These are phyloP conservation scores for Gastracanthus pulcherrimus DNA, from an alignment of 2,888 invertebrate genomes.

Conservation along the genomic window DNA sequence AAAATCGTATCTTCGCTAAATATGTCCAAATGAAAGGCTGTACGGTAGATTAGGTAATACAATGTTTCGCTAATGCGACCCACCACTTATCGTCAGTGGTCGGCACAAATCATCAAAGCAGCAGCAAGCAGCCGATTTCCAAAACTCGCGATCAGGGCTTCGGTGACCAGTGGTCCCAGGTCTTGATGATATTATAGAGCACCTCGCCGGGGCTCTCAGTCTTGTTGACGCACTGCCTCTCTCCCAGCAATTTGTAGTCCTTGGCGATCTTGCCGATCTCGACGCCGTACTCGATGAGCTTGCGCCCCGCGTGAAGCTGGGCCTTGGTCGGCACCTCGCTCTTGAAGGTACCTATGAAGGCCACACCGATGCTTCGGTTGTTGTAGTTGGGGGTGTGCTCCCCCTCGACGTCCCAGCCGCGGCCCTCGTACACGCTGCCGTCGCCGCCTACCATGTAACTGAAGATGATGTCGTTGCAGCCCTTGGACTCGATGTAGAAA, in stretches of 20 bases:
- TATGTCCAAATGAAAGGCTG: neutral
- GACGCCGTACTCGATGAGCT: conserved; percentile 83
- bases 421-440: conserved; percentile 85
- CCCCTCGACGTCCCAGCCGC: conserved; percentile 87
- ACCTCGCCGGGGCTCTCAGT: conserved; percentile 73
- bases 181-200: conserved; percentile 54
- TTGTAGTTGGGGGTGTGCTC: conserved; percentile 86
- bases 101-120: neutral
- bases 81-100: neutral
- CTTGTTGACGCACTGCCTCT: conserved; percentile 81
- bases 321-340: conserved; percentile 68
- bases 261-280: conserved; percentile 80
- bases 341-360: conserved; percentile 86
- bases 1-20: neutral
- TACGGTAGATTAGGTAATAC: neutral
- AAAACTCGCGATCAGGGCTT: conserved; percentile 23
- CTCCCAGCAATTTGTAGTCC: conserved; percentile 84
- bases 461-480: conserved; percentile 86
- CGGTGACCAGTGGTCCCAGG: conserved; percentile 52
- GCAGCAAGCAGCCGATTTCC: neutral
- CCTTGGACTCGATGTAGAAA: conserved; percentile 82
- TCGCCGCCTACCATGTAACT: conserved; percentile 90
- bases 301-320: conserved; percentile 81
- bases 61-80: too few species aligned
- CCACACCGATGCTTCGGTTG: conserved; percentile 83